These are phyloP conservation scores for Montipora capitata DNA, from an alignment of 92 coral and sea anemone species.

Conservation along the genomic window DNA sequence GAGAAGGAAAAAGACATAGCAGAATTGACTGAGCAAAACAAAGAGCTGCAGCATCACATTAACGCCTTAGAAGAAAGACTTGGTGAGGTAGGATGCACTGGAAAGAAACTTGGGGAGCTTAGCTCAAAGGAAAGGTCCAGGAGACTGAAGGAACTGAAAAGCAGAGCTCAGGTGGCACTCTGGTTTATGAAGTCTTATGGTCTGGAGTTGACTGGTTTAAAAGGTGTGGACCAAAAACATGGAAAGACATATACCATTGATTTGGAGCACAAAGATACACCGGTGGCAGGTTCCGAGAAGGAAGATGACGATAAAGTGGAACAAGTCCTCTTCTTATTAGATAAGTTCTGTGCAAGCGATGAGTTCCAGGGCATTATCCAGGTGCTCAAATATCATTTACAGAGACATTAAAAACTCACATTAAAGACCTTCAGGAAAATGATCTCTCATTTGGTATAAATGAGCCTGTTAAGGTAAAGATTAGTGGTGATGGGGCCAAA, in stretches of 20 bases:
- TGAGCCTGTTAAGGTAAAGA: constrained; percentile 31
- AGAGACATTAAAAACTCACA: constrained; percentile 18
- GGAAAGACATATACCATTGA: not conserved
- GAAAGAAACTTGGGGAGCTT: constrained; percentile 3
- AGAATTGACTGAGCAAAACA: not conserved
- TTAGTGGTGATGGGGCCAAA: constrained; percentile 59
- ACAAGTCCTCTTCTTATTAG: too few relatives aligned
- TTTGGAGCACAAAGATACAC: not conserved
- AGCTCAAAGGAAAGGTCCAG: constrained; percentile 3
- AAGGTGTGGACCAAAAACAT: not conserved
- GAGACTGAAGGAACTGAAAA: constrained; percentile 12
- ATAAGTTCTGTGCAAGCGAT: too few relatives aligned
- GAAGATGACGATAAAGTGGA: too few relatives aligned
- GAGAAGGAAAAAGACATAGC: not conserved
- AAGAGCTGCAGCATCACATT: not conserved
- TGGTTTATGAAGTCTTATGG: constrained; percentile 35
- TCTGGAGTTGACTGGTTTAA: not conserved
- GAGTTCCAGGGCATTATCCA: constrained; percentile 40
- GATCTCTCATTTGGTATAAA: constrained; percentile 15
- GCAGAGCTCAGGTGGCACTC: constrained; percentile 27
- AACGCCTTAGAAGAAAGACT: not conserved
- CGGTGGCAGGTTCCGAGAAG: too few relatives aligned
- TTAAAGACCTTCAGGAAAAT: not conserved
- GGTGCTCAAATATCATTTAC: constrained; percentile 43
- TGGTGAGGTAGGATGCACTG: not conserved